Evolutionary conservation across 2,888 invertebrate genomes (phyloP).

Genomic region (Dexiosoma caninum): DNA sequence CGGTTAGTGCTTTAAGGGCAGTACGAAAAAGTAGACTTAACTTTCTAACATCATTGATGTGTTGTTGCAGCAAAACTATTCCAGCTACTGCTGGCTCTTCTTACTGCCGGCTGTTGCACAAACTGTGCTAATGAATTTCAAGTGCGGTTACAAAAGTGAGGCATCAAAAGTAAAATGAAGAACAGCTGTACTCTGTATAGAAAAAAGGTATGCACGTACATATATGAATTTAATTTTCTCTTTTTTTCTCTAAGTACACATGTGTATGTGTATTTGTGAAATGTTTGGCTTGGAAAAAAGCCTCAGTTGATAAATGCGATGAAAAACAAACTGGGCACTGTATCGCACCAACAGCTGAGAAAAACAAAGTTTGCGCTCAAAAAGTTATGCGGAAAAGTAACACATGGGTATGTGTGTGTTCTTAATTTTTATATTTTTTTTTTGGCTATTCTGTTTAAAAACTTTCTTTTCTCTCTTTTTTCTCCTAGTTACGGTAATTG

Average conservation of each 20-base stretch:
- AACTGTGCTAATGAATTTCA: slow-evolving; percentile 62
- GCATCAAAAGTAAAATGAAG: slow-evolving; percentile 47
- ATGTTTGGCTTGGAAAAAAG: slow-evolving; percentile 24
- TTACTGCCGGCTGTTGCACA: slow-evolving; percentile 38
- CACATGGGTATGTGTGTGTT: not conserved
- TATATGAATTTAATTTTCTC: not conserved
- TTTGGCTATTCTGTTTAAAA: slow-evolving; percentile 8
- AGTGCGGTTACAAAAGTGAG: slow-evolving; percentile 54
- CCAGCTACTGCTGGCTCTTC: not conserved
- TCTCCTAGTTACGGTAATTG: slow-evolving; percentile 44
- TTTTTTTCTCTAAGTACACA: not conserved
- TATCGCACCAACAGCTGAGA: slow-evolving; percentile 18
- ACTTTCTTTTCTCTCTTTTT: slow-evolving; percentile 26
- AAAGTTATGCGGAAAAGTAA: slow-evolving; percentile 10
- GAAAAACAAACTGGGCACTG: not conserved
- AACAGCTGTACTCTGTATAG: not conserved
- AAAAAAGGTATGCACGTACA: not conserved
- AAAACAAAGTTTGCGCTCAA: slow-evolving; percentile 38
- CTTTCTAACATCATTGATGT: slow-evolving; percentile 46
- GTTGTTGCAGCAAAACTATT: slow-evolving; percentile 7
- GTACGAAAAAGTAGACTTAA: slow-evolving; percentile 43
- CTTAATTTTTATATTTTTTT: not conserved
- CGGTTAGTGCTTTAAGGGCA: not conserved
- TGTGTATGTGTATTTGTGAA: slow-evolving; percentile 9
- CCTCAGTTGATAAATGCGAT: slow-evolving; percentile 28